Base-by-base conservation (phyloP, 1,140 invertebrate species). In the Colletes gigas region DNA sequence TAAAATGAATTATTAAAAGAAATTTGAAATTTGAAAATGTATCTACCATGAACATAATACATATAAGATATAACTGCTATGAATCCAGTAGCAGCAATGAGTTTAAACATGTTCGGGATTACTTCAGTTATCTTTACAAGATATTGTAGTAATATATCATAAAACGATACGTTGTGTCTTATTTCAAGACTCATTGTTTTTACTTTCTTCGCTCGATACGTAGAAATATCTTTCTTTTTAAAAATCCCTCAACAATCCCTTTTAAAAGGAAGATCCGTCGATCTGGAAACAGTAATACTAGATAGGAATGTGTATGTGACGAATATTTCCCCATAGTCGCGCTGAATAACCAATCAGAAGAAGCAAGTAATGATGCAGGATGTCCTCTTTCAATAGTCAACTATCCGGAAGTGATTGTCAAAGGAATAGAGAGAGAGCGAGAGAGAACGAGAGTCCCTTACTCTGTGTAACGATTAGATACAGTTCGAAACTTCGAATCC, bases 381-480 rank as follows among this genome's bases (percentile, higher is more conserved):
- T 80, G 71, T 80, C 63, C 72, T 75, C 78, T 80, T 80, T 80
- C 72, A 80, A 68, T 44, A 74, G 62, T 60, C 72, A 15, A 59
- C 65, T 75, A 54, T 75, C 71, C 78, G 78, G 78, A 80, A 80
- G 78, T 80, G 72, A 74, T 74, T n/a, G 72, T 67, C 63, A 74
- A 71, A 78, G 60, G 67, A 44, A 44, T 41, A 67, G 65, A 67
- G 65, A 55, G 17, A 71, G 30, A 55, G n/a, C n/a, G 52, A 67
- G 47, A 74, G 59, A 78, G 60, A 75, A 44, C n/a, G 17, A 67
- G 65, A 67, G 65, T 41, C 4, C 78, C 62, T 80, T 75, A 80
- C 70, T 72, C 78, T 75, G 57, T 76, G 71, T 81, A 85, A 85
- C 83, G 83, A 85, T 85, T 85, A 84, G 83, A 70, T 76, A 76